Conservation (phyloP, 2,113 vertebrate genomes). For the Mixornis gularis region DNA sequence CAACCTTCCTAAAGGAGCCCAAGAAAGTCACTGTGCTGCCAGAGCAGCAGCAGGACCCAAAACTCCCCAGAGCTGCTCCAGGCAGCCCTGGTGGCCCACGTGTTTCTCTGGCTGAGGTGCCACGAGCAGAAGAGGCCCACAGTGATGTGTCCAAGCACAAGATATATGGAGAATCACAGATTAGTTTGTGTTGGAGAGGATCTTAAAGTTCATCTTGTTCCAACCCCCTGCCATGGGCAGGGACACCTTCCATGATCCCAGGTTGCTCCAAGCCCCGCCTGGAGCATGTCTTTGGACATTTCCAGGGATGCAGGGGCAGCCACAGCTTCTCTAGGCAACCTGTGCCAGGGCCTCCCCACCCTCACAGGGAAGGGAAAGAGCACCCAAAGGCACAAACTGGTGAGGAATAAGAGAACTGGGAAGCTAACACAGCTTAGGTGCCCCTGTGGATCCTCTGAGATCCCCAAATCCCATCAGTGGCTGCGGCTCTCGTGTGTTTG, state of each 20-base stretch:
- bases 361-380: not conserved
- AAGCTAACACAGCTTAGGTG: not conserved
- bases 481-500: accelerated
- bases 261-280: accelerated
- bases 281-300: not conserved
- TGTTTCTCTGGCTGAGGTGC: not conserved
- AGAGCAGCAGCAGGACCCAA: not conserved
- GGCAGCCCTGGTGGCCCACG: accelerated
- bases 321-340: not conserved
- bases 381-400: not conserved
- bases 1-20: not conserved
- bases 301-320: not conserved
- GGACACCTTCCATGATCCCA: not conserved
- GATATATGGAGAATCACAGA: accelerated
- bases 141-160: accelerated
- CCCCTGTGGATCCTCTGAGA: not conserved
- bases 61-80: not conserved
- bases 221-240: not conserved
- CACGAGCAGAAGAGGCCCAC: not conserved
- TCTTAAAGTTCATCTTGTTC: not conserved
- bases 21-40: not conserved
- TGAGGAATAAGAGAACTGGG: not conserved
- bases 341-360: not conserved
- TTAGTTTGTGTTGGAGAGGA: not conserved
- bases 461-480: accelerated